A percentile compares a stretch with the other conserved stretches of the same genome.
Evolutionary conservation across 2,888 invertebrate species (phyloP).

Genomic region (Horisme vitalbata): DNA sequence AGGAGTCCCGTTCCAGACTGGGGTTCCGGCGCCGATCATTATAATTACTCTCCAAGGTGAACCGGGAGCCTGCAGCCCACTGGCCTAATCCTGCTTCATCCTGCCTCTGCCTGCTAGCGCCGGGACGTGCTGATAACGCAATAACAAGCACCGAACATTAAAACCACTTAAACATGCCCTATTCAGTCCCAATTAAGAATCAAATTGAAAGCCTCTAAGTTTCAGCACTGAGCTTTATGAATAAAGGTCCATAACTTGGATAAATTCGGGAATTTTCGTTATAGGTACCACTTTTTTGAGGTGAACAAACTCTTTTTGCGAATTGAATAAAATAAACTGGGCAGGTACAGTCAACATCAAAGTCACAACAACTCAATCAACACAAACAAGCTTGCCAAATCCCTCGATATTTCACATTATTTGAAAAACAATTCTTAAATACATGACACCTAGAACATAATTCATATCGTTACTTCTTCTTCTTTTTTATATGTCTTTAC

Average conservation of each 20-base stretch:
- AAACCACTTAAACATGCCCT: conserved; percentile 68
- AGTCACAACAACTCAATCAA: too few relatives aligned
- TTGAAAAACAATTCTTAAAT: too few relatives aligned
- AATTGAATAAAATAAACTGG: conserved; percentile 3
- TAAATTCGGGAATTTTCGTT: conserved; percentile 36
- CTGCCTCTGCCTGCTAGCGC: conserved; percentile 58
- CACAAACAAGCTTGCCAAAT: too few relatives aligned
- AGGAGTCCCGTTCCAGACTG: conserved; percentile 74
- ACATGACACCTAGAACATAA: too few relatives aligned
- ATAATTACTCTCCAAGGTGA: conserved; percentile 83
- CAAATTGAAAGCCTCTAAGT: conserved; percentile 63
- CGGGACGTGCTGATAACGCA: conserved; percentile 68
- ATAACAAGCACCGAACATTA: conserved; percentile 69
- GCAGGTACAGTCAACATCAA: conserved; percentile 3
- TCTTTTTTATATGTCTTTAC: too few relatives aligned
- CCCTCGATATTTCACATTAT: too few relatives aligned
- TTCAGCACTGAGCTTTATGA: conserved; percentile 55
- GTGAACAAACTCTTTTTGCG: conserved; percentile 6
- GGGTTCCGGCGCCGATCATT: conserved; percentile 80
- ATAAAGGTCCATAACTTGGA: conserved; percentile 36
- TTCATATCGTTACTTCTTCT: too few relatives aligned
- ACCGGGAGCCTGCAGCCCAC: conserved; percentile 70
- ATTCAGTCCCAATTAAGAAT: conserved; percentile 63
- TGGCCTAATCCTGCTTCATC: conserved; percentile 62
- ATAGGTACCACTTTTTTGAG: conserved; percentile 9